Percentiles rank a stretch among this genome's conserved stretches.
Conservation (phyloP, 2,888 invertebrate species). For the Dorcus parallelipipedus region DNA sequence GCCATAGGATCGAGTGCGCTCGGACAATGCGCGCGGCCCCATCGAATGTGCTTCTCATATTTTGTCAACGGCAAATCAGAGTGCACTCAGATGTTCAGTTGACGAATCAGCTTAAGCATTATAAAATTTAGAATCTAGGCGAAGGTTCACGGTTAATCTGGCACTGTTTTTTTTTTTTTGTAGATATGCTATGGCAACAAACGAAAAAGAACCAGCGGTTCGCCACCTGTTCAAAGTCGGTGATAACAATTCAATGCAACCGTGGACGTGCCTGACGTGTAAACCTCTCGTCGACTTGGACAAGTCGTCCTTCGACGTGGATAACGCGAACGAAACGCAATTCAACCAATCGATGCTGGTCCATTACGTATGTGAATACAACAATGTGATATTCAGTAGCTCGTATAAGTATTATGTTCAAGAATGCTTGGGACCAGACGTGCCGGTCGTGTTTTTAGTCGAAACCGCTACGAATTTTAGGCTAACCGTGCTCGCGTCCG, state of each 20-base stretch:
- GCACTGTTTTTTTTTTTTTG: slow-evolving; percentile 18
- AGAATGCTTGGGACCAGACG: slow-evolving; percentile 78
- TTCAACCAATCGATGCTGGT: slow-evolving; percentile 43
- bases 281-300: slow-evolving; percentile 45
- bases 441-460: slow-evolving; percentile 65
- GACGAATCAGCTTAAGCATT: no score
- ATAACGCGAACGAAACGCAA: slow-evolving; percentile 49
- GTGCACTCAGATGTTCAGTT: no score
- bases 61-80: no score
- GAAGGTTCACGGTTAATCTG: no score
- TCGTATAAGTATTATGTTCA: slow-evolving; percentile 56
- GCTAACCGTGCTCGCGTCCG: slow-evolving; percentile 65
- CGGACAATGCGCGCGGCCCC: no score
- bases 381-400: slow-evolving; percentile 63
- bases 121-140: no score
- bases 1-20: no score
- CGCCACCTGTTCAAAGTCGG: slow-evolving; percentile 77
- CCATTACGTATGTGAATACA: slow-evolving; percentile 53
- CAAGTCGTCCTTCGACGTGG: slow-evolving; percentile 45
- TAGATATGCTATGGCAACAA: slow-evolving; percentile 81
- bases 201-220: slow-evolving; percentile 72
- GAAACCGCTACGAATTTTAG: slow-evolving; percentile 57
- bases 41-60: no score
- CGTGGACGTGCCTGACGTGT: slow-evolving; percentile 62
- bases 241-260: slow-evolving; percentile 47